Conservation (phyloP, 2,113 vertebrate species). For the Chloropsis hardwickii region DNA sequence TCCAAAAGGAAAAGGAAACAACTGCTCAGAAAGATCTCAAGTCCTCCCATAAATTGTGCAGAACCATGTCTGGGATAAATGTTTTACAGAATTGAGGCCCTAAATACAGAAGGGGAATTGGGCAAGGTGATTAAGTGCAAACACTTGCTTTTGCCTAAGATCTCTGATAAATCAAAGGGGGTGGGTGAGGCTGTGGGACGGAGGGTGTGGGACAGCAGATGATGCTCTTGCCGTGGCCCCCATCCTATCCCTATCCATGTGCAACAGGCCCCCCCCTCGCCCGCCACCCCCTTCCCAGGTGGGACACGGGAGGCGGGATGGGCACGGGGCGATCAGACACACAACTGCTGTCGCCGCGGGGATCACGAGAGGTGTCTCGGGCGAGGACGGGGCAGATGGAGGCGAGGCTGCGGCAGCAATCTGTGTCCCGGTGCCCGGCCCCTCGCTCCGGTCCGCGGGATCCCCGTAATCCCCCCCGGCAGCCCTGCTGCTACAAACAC, state of each 20-base stretch:
- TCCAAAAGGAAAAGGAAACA: background rate
- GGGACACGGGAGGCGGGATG: background rate
- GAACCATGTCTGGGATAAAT: background rate
- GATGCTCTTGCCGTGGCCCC: background rate
- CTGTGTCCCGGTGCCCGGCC: slow-evolving; percentile 25
- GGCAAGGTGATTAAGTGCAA: background rate
- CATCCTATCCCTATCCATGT: background rate
- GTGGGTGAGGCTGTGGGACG: background rate
- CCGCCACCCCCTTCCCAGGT: background rate
- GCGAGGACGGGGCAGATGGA: slow-evolving; percentile 35
- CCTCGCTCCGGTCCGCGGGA: slow-evolving; percentile 35
- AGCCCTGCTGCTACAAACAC: slow-evolving; percentile 66
- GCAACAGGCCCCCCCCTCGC: background rate
- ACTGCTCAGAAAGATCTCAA: background rate
- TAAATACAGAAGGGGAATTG: background rate
- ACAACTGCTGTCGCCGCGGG: background rate
- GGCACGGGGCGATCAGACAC: background rate
- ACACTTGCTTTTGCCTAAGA: background rate
- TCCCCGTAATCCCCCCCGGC: slow-evolving; percentile 64
- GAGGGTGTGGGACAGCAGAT: fast-evolving
- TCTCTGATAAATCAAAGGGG: background rate
- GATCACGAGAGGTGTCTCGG: background rate
- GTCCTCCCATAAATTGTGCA: background rate
- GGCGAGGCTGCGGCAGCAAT: slow-evolving; percentile 47
- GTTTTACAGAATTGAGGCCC: background rate